Base-by-base conservation (phyloP, 2,888 invertebrate genomes). In the Drosophila parthenogenetica region DNA sequence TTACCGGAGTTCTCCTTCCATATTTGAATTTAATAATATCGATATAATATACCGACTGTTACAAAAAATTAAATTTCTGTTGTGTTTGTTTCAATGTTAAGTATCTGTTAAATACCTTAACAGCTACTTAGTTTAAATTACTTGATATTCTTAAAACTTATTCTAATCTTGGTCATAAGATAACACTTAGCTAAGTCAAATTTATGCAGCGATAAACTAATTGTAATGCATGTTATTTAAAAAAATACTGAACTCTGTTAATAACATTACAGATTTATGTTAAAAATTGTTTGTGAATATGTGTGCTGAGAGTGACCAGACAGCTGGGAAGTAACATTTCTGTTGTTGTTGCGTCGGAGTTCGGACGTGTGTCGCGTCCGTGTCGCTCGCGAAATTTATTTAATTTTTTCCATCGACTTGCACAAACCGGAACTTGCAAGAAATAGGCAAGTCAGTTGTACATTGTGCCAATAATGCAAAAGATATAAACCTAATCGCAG, bases 351-450 rank as follows among this genome's bases (percentile, higher is more conserved):
- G 62, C 74, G 77, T 63, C 67, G 74, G 39, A 77, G 74, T 67
- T 67, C 73, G 74, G 74, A 74, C 73, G 77, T 74, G 77, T 37
- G 29, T 58, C 53, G 62, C 45, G 78, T 69, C 69, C 73, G 78
- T 62, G 25, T 64, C 51, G 74, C 40, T 77, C 78, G 76, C 78
- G 78, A 65, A 62, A 73, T 78, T 78, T 73, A 78, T 76, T 76
- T 76, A 62, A 73, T 65, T 69, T 78, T 80, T 84, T 81, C 66
- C 64, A 74, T 68, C 51, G 50, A 77, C 69, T 79, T 81, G 76
- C 79, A 78, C 71, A 80, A 87, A 89, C 79, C 89, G 89, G 82
- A 89, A 83, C 84, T 85, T 75, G 69, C 72, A 45, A 68, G 69
- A 80, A 72, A 22, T 29, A 53, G 54, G 67, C 79, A 81, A 82